Evolutionary conservation across 1,140 invertebrate species (phyloP).

Genomic region (Pogonognathellus flavescens): DNA sequence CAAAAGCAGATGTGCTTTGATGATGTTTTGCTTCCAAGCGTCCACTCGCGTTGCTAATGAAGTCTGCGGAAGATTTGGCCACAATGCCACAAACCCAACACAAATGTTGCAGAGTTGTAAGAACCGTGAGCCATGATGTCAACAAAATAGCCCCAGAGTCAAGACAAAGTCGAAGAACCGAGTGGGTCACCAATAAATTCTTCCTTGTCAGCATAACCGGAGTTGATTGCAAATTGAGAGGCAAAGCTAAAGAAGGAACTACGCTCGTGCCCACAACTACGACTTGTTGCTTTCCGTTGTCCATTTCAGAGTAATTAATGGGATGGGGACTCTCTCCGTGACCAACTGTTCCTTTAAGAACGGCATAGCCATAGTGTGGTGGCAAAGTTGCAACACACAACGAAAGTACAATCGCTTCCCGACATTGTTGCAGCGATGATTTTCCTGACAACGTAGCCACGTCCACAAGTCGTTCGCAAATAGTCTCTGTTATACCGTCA

Average conservation of each 20-base stretch:
- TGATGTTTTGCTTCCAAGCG: conserved; percentile 47
- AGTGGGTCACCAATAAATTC: conserved; percentile 96
- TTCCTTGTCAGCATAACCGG: conserved; percentile 98
- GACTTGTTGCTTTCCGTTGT: conserved; percentile 80
- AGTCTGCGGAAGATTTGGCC: conserved; percentile 64
- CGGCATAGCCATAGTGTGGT: conserved; percentile 92
- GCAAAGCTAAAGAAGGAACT: conserved; percentile 85
- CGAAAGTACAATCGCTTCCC: conserved; percentile 71
- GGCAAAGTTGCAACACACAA: conserved; percentile 95
- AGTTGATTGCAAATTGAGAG: conserved; percentile 84
- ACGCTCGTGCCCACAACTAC: conserved; percentile 88
- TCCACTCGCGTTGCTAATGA: conserved; percentile 59
- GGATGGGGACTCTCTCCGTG: conserved; percentile 66
- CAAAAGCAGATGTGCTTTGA: background rate
- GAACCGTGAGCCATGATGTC: conserved; percentile 94
- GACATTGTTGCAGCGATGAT: conserved; percentile 61
- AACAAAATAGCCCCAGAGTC: conserved; percentile 93
- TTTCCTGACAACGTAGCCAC: conserved; percentile 66
- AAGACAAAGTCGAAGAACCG: conserved; percentile 88
- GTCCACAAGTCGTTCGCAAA: conserved; percentile 66
- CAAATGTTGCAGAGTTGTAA: conserved; percentile 85
- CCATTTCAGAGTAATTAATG: conserved; percentile 64
- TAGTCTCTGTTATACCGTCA: conserved; percentile 77
- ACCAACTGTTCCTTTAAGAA: conserved; percentile 75
- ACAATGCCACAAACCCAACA: conserved; percentile 68